Percentiles rank a stretch among this genome's conserved stretches.
Conservation (phyloP, 2,888 invertebrate species). For the Lasioglossum lativentre region DNA sequence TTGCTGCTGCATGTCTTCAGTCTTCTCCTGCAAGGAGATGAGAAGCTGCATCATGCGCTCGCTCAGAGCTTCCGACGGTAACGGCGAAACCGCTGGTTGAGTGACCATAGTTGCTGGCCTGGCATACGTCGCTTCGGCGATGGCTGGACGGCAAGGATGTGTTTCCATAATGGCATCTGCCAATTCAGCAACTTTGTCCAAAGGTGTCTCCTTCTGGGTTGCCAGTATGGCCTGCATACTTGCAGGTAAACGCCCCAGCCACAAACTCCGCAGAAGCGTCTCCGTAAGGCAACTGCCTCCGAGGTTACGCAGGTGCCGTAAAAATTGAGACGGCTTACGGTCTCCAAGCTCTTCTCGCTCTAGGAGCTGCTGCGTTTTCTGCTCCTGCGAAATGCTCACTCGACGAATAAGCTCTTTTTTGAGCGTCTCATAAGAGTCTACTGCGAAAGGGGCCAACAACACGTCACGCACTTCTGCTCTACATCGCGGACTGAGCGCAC, state of each 20-base stretch:
- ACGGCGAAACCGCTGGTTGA: too few species aligned
- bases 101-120: too few species aligned
- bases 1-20: too few species aligned
- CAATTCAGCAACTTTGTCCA: neutral
- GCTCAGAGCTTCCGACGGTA: too few species aligned
- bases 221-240: slow-evolving; percentile 17
- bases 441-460: neutral
- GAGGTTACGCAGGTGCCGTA: slow-evolving; percentile 56
- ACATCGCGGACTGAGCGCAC: neutral
- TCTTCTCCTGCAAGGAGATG: too few species aligned
- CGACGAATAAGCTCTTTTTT: neutral
- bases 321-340: slow-evolving; percentile 11
- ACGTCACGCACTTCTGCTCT: slow-evolving; percentile 33
- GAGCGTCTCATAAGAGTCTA: neutral
- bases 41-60: too few species aligned
- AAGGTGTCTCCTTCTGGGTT: too few species aligned
- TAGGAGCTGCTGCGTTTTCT: neutral
- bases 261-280: slow-evolving; percentile 41
- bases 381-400: neutral
- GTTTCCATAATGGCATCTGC: neutral
- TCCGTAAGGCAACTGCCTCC: slow-evolving; percentile 62
- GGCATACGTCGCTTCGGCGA: too few species aligned
- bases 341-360: slow-evolving; percentile 45
- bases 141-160: too few species aligned
- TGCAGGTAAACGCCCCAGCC: neutral